Evolutionary conservation across 2,888 invertebrate genomes (phyloP).

Genomic region (Erannis defoliaria): DNA sequence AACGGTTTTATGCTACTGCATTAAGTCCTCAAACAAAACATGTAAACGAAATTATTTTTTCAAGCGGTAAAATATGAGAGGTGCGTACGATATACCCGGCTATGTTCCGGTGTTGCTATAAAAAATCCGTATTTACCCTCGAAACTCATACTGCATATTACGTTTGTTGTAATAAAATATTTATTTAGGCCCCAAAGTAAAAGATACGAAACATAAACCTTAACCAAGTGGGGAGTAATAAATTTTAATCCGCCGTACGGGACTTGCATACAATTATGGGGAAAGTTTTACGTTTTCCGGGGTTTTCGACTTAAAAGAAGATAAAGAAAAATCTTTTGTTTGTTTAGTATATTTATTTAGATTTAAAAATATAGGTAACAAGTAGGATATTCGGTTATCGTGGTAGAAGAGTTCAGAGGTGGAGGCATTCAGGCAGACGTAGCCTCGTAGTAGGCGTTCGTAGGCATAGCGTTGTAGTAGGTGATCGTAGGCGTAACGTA

Average conservation of each 20-base stretch:
- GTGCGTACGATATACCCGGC: slow-evolving; percentile 2
- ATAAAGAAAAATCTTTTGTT: no score
- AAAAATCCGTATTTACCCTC: slow-evolving; percentile 37
- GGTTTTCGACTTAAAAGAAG: slow-evolving; percentile 1
- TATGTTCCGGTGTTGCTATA: slow-evolving; percentile 34
- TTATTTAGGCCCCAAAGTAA: slow-evolving; percentile 52
- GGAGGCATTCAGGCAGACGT: no score
- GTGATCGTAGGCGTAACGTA: no score
- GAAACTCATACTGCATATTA: slow-evolving; percentile 50
- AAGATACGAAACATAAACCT: slow-evolving; percentile 46
- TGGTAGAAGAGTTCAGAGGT: no score
- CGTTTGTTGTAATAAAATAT: slow-evolving; percentile 58
- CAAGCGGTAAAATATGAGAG: slow-evolving; percentile 16
- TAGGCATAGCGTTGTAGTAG: no score
- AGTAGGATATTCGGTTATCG: no score
- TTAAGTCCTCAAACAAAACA: slow-evolving; percentile 1
- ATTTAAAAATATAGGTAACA: no score
- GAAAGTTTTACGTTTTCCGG: slow-evolving; percentile 19
- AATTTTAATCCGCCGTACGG: slow-evolving; percentile 49
- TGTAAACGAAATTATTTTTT: slow-evolving; percentile 8
- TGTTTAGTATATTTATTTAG: no score
- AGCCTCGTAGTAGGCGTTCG: no score
- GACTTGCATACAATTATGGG: slow-evolving; percentile 51
- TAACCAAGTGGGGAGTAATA: slow-evolving; percentile 43
- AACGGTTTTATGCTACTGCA: not conserved